Base-by-base conservation (phyloP, 2,888 invertebrate genomes). In the Lepidochitona cinerea region DNA sequence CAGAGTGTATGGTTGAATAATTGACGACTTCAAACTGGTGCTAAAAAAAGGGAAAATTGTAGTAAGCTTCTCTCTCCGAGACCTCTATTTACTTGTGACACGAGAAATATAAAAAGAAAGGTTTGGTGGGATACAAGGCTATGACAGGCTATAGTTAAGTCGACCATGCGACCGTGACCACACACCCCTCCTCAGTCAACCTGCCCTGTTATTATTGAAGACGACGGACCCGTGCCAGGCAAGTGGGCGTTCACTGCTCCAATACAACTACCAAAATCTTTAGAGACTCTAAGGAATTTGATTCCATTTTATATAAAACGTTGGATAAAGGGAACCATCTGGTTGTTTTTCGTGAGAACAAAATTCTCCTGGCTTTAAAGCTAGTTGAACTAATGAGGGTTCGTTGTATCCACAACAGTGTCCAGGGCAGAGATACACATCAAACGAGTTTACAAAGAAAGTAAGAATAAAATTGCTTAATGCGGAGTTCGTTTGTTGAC, bases 1-100 rank as follows among this genome's bases (percentile, higher is more conserved):
- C n/a, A n/a, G n/a, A n/a, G n/a, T n/a, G n/a, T n/a, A n/a, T n/a
- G n/a, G n/a, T n/a, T n/a, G n/a, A n/a, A n/a, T n/a, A n/a, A n/a
- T n/a, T n/a, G n/a, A n/a, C 7, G 29, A 49, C n/a, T 26, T 26
- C 1, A 59, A 59, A 59, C 59, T 32, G 14, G 59, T 2, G 32
- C 14, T 59, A 59, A 59, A n/a, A n/a, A 59, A 59, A 59, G 23
- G 59, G 59, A 29, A 29, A 59, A 59, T 59, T 59, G 32, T 59
- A 23, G 49, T 49, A 23, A 49, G 23, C 49, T 2, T 49, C n/a
- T 49, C 49, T 49, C n/a, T 49, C 23, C 49, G 49, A 49, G 23
- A 49, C n/a, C n/a, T 18, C 18, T 23, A 49, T 49, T 49, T 49
- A n/a, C 49, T 49, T 23, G n/a, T 18, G 41, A 41, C 41, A 41